Evolutionary conservation across 2,113 vertebrate genomes (phyloP).

Genomic region (Micromys minutus): DNA sequence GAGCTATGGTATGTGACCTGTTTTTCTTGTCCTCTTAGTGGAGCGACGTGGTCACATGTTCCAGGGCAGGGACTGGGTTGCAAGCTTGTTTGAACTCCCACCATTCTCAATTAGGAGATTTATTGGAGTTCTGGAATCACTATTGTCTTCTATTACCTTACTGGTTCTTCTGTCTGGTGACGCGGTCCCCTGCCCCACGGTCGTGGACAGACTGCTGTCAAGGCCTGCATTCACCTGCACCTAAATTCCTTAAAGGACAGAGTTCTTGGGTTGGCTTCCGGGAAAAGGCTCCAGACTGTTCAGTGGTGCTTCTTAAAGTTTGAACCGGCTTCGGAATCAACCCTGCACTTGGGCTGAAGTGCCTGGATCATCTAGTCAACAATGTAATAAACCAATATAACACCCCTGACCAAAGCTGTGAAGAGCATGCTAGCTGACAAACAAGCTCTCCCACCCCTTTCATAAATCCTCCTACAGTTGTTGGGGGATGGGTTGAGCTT

Average conservation of each 20-base stretch:
- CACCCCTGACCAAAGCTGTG: not conserved
- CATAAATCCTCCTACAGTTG: not conserved
- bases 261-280: not conserved
- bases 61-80: no score
- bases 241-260: not conserved
- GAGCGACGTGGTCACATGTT: no score
- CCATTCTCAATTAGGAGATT: no score
- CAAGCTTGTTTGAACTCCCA: no score
- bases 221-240: not conserved
- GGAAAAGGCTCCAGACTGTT: not conserved
- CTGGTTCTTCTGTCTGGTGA: no score
- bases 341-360: not conserved
- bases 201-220: not conserved
- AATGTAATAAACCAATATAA: not conserved
- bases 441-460: not conserved
- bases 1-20: no score
- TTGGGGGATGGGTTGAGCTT: not conserved
- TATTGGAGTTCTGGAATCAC: no score
- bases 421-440: not conserved
- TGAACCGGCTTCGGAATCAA: not conserved
- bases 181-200: not conserved
- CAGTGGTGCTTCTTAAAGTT: not conserved
- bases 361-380: not conserved
- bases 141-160: no score
- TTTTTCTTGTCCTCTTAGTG: no score